Conservation (phyloP, 2,113 vertebrate species). For the Sander lucioperca region DNA sequence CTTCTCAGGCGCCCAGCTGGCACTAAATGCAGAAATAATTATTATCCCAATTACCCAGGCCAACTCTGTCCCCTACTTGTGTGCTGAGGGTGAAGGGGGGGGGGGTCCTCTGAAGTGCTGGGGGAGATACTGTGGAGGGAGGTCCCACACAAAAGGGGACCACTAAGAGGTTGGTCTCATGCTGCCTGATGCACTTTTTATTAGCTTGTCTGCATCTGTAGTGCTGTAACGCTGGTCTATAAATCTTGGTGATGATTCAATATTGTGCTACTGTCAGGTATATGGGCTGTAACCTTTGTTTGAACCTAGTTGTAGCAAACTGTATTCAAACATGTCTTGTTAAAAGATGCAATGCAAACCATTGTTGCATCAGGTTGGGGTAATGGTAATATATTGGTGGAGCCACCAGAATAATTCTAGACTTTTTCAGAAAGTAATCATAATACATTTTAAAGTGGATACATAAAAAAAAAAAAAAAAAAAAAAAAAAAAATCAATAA, state of each 20-base stretch:
- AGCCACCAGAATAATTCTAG: background rate
- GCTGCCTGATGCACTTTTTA: slow-evolving; percentile 45
- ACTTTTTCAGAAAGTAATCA: background rate
- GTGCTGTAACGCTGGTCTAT: slow-evolving; percentile 21
- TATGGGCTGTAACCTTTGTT: background rate
- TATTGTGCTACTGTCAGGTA: slow-evolving; percentile 11
- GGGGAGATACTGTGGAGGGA: slow-evolving; percentile 44
- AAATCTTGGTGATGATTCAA: slow-evolving; percentile 37
- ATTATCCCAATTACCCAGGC: slow-evolving; percentile 84
- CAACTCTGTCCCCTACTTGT: slow-evolving; percentile 70
- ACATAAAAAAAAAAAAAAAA: slow-evolving; percentile 1
- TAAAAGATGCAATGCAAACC: slow-evolving; percentile 4
- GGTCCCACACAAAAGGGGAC: slow-evolving; percentile 57
- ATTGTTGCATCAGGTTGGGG: background rate
- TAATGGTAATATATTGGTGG: too few species aligned
- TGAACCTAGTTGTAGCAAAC: background rate
- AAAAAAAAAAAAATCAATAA: background rate
- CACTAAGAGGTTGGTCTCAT: slow-evolving; percentile 43
- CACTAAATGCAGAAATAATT: slow-evolving; percentile 84
- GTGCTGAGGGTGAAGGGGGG: slow-evolving; percentile 43
- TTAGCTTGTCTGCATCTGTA: slow-evolving; percentile 27
- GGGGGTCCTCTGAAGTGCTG: slow-evolving; percentile 44
- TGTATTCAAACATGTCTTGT: slow-evolving; percentile 9
- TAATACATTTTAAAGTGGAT: slow-evolving; percentile 16
- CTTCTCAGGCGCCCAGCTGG: slow-evolving; percentile 85